Conservation (phyloP, 2,797 vertebrate species). For the Xenentodon cancila region DNA sequence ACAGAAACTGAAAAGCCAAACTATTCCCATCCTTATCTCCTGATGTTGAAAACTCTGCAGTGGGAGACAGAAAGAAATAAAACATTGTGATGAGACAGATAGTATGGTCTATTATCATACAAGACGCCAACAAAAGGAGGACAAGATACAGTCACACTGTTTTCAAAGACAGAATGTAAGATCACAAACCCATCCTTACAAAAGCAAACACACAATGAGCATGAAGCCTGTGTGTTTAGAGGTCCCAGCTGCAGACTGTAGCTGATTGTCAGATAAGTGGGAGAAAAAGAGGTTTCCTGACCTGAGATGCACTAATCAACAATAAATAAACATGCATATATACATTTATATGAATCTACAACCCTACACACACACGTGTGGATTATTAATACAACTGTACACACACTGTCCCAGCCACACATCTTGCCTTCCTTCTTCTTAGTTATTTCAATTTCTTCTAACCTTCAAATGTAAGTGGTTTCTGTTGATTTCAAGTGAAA, state of each 20-base stretch:
- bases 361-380: slow-evolving; percentile 3
- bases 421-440: slow-evolving; percentile 2
- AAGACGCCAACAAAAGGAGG: slow-evolving; percentile 71
- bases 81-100: slow-evolving; percentile 60
- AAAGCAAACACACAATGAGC: slow-evolving; percentile 16
- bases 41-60: slow-evolving; percentile 86
- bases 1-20: slow-evolving; percentile 90
- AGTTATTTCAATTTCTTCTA: no score
- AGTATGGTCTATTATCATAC: slow-evolving; percentile 41
- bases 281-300: slow-evolving; percentile 23
- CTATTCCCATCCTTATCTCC: slow-evolving; percentile 90
- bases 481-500: no score
- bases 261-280: slow-evolving; percentile 56
- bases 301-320: slow-evolving; percentile 21
- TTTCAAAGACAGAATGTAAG: slow-evolving; percentile 38
- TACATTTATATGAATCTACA: slow-evolving; percentile 39
- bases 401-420: slow-evolving; percentile 15
- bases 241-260: slow-evolving; percentile 41
- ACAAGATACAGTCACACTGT: slow-evolving; percentile 59
- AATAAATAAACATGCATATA: slow-evolving; percentile 41
- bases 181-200: slow-evolving; percentile 31
- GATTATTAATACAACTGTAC: slow-evolving; percentile 8
- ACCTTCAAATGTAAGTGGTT: no score
- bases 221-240: slow-evolving; percentile 47
- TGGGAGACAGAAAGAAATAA: slow-evolving; percentile 29